phyloP scores from a whole-genome alignment of 2,113 vertebrate species.

The Ceyx melanurus region DNA sequence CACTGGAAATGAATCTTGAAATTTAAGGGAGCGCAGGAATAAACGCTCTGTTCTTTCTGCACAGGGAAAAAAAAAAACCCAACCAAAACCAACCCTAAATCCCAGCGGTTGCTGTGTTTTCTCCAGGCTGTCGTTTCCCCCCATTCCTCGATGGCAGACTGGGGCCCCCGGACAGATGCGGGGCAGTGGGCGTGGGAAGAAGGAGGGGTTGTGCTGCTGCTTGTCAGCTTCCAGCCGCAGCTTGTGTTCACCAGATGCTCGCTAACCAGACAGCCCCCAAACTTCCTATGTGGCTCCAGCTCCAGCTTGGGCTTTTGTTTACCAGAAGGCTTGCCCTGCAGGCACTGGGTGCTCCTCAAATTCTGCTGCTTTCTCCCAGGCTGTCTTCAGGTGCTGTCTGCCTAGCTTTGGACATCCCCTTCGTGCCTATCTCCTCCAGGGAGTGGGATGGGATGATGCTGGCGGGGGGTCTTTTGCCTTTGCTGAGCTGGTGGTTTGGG shows the following conservation, averaged over 20 bases:
- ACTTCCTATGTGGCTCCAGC: neutral
- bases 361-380: neutral
- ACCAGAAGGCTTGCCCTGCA: neutral
- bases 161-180: neutral
- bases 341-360: neutral
- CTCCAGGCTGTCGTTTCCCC: neutral
- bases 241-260: constrained; percentile 48
- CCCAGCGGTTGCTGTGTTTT: neutral
- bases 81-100: neutral
- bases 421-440: accelerated
- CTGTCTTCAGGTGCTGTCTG: neutral
- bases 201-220: constrained; percentile 24
- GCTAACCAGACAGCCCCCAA: neutral
- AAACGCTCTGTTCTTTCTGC: constrained; percentile 48
- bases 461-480: neutral
- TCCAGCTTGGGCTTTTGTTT: constrained; percentile 7
- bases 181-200: constrained; percentile 24
- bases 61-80: neutral
- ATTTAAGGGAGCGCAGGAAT: constrained; percentile 33
- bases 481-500: neutral
- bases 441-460: neutral
- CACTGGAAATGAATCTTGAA: constrained; percentile 27
- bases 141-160: neutral
- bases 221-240: constrained; percentile 16
- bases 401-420: neutral